phyloP scores from a whole-genome alignment of 2,113 vertebrate genomes.

The Hepsetus odoe region DNA sequence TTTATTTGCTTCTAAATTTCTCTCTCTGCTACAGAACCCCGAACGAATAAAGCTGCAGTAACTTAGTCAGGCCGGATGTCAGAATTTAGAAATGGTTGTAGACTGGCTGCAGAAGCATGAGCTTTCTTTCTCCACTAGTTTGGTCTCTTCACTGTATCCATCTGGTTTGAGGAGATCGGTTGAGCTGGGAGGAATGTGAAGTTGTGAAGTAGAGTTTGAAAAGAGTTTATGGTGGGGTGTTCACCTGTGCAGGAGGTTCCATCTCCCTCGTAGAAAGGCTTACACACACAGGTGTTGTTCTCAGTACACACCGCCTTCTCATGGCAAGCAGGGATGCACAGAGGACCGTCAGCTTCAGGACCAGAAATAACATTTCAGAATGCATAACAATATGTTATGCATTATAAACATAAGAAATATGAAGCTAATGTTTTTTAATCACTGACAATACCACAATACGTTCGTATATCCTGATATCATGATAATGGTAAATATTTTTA shows the following conservation, averaged over 20 bases:
- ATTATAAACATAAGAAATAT: too few species aligned
- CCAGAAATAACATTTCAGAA: background rate
- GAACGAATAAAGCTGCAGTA: too few species aligned
- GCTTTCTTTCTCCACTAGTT: background rate
- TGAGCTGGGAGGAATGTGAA: background rate
- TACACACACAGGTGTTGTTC: slow-evolving; percentile 88
- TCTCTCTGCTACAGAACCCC: too few species aligned
- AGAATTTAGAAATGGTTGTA: too few species aligned
- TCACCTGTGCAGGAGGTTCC: slow-evolving; percentile 87
- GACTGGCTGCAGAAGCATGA: too few species aligned
- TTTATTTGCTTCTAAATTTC: too few species aligned
- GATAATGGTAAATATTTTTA: too few species aligned
- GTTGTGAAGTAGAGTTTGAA: background rate
- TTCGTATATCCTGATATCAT: too few species aligned
- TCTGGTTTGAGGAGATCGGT: background rate
- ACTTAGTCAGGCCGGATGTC: too few species aligned
- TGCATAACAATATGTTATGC: too few species aligned
- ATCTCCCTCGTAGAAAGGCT: slow-evolving; percentile 84
- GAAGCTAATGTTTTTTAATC: too few species aligned
- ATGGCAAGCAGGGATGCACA: slow-evolving; percentile 84
- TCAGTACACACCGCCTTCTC: slow-evolving; percentile 79
- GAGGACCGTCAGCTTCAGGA: slow-evolving; percentile 64
- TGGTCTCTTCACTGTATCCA: background rate
- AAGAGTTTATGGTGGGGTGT: background rate
- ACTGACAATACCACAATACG: too few species aligned